Evolutionary conservation across 2,113 vertebrate genomes (phyloP).

Genomic region (Amphilophus citrinellus): DNA sequence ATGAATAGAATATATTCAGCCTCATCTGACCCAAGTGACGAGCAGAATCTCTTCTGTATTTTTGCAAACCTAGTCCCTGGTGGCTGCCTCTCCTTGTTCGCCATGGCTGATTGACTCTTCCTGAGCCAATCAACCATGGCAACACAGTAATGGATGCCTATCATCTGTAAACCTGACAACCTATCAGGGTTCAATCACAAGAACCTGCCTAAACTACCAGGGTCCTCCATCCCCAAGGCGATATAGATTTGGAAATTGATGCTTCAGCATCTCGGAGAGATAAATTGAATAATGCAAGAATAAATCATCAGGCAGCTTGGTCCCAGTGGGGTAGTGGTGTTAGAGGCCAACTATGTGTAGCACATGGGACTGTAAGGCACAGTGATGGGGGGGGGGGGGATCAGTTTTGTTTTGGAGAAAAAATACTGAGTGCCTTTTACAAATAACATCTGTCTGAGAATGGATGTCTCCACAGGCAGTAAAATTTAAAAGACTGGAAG

Average conservation of each 20-base stretch:
- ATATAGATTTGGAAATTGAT: slow-evolving; percentile 51
- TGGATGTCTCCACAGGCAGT: background rate
- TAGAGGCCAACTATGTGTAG: background rate
- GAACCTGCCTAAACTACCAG: slow-evolving; percentile 17
- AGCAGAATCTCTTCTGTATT: background rate
- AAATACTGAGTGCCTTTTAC: background rate
- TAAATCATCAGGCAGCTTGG: slow-evolving; percentile 47
- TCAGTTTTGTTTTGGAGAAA: background rate
- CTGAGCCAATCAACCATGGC: slow-evolving; percentile 20
- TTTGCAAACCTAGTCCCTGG: background rate
- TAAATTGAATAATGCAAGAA: slow-evolving; percentile 43
- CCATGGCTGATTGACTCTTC: slow-evolving; percentile 10
- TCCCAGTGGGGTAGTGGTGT: slow-evolving; percentile 11
- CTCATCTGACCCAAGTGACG: background rate
- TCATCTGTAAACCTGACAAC: slow-evolving; percentile 57
- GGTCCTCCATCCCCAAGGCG: background rate
- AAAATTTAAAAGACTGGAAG: slow-evolving; percentile 23
- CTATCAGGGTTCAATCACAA: slow-evolving; percentile 47
- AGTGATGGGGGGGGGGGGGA: background rate
- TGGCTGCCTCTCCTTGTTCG: background rate
- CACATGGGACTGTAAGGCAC: background rate
- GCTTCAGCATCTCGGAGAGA: slow-evolving; percentile 29
- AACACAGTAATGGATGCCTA: slow-evolving; percentile 59
- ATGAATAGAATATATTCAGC: background rate
- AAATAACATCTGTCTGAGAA: slow-evolving; percentile 40